Evolutionary conservation across 2,888 invertebrate genomes (phyloP).

Genomic region (Protonemura montana): DNA sequence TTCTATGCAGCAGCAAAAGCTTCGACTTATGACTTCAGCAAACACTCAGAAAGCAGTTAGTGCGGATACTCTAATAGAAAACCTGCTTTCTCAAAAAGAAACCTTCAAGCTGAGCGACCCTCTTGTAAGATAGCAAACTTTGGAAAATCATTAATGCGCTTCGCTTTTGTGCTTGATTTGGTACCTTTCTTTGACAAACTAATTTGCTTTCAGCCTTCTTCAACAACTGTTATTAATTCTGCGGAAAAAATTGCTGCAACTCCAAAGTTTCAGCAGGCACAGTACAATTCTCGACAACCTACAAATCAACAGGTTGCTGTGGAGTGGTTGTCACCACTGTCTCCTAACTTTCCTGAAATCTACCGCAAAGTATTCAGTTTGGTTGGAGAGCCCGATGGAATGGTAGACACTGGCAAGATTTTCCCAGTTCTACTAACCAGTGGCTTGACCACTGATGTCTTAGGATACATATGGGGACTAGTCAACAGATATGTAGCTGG

Average conservation of each 20-base stretch:
- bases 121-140: not conserved
- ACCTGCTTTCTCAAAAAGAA: slow-evolving; percentile 48
- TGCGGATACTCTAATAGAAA: slow-evolving; percentile 49
- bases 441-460: slow-evolving; percentile 59
- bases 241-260: not conserved
- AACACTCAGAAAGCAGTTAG: slow-evolving; percentile 47
- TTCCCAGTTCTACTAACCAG: slow-evolving; percentile 61
- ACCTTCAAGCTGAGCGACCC: slow-evolving; percentile 45
- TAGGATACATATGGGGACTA: slow-evolving; percentile 62
- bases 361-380: slow-evolving; percentile 60
- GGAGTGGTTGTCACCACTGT: slow-evolving; percentile 58
- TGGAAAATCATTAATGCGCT: not conserved
- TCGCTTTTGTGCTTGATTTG: not conserved
- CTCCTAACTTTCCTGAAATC: slow-evolving; percentile 57
- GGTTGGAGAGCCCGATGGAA: slow-evolving; percentile 57
- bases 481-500: slow-evolving; percentile 61
- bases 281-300: not conserved
- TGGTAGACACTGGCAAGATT: slow-evolving; percentile 59
- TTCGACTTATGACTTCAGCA: slow-evolving; percentile 48
- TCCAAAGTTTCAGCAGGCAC: not conserved
- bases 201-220: slow-evolving; percentile 13
- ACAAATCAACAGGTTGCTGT: slow-evolving; percentile 9
- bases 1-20: slow-evolving; percentile 49
- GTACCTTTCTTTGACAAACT: not conserved
- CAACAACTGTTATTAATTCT: not conserved